A percentile compares a stretch with the other conserved stretches of the same genome.
Evolutionary conservation across 2,113 vertebrate genomes (phyloP).

Genomic region (Nettapus auritus): DNA sequence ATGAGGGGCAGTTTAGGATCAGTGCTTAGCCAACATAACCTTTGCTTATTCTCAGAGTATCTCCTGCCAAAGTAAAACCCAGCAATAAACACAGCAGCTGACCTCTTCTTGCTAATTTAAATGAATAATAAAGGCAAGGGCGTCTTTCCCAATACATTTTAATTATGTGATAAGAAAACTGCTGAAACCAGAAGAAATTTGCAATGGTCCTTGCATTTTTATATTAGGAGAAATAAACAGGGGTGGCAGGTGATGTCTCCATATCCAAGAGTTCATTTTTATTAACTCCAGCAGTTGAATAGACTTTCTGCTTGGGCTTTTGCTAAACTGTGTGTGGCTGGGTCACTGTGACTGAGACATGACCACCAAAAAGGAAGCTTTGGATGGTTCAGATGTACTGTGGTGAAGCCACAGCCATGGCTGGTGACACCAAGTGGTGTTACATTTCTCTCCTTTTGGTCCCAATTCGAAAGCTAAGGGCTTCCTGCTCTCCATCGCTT

Average conservation of each 20-base stretch:
- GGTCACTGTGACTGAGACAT: background rate
- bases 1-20: background rate
- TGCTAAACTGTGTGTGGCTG: background rate
- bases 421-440: background rate
- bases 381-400: background rate
- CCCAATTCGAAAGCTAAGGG: background rate
- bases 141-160: background rate
- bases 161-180: conserved; percentile 39
- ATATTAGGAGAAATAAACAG: conserved; percentile 20
- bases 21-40: background rate
- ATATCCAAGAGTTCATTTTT: conserved; percentile 37
- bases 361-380: background rate
- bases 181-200: conserved; percentile 13
- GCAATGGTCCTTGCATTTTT: conserved; percentile 31
- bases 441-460: background rate
- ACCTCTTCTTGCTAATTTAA: background rate
- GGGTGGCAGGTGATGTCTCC: conserved; percentile 19
- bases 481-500: background rate
- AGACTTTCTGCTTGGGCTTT: background rate
- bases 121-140: conserved; percentile 14
- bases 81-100: background rate
- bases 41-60: background rate
- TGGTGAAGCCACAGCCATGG: background rate
- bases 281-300: background rate
- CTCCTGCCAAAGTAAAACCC: background rate